Evolutionary conservation across 2,797 vertebrate species (phyloP), one percentile per base, ranked within the genome.

Genomic region (Halcyon smyrnensis): DNA sequence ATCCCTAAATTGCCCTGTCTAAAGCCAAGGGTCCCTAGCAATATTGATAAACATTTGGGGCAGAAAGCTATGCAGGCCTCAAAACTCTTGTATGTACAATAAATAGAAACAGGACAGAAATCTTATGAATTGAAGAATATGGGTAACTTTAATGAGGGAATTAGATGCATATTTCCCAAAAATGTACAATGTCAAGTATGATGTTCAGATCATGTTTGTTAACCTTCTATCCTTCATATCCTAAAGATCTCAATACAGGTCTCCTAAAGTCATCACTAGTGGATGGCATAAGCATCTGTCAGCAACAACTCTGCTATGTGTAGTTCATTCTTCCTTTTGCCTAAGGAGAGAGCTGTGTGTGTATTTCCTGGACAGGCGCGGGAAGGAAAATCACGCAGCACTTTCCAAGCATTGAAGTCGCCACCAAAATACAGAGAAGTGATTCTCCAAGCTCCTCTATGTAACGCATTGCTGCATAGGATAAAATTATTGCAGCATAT

Each of bases 381-480:
- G 32, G n/a, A 87, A 67, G 17, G 19, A 82, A 92, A 93, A 79
- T 12, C 63, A n/a, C 5, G 10, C 27, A 18, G 25, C 11, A 17
- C 20, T 69, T 87, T 39, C 30, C 56, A 57, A 63, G n/a, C 43
- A 39, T 14, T 20, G 32, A 87, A 67, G 9, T 18, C 46, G 46
- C 30, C 48, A 48, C 20, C 39, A 73, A 73, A 89, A 70, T 23
- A 77, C 0, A 0, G 51, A 67, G 32, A 43, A 64, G 17, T 4
- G 24, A 46, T n/a, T 79, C 45, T 59, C 23, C 37, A 18, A 7
- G 18, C 6, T 84, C 36, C 36, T 32, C 0, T 0, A 12, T 57
- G 15, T 12, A 74, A 83, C 0, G 0, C 12, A 28, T 11, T 68
- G 19, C 34, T 90, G 27, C 46, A 51, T 1, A 57, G 43, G 14